Evolutionary conservation across 2,797 vertebrate genomes (phyloP).

Genomic region (Leuciscus waleckii): DNA sequence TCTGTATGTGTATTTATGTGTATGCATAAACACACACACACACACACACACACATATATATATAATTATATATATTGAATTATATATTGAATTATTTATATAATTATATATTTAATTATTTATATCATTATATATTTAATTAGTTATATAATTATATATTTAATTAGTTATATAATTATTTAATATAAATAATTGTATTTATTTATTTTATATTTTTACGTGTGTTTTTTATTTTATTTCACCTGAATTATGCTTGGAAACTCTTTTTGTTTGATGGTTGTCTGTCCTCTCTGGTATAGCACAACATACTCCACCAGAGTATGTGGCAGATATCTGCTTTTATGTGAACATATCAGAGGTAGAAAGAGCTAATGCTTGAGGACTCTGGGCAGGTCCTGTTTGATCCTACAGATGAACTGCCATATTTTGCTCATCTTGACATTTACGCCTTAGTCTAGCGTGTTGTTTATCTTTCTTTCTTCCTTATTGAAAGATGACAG

Average conservation of each 20-base stretch:
- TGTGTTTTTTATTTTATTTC: too few relatives aligned
- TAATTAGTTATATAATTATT: too few relatives aligned
- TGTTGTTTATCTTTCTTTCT: slow-evolving; percentile 40
- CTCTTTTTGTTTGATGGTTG: not conserved
- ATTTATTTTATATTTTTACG: not conserved
- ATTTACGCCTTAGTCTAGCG: slow-evolving; percentile 27
- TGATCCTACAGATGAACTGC: slow-evolving; percentile 47
- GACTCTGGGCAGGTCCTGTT: slow-evolving; percentile 29
- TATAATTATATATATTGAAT: too few relatives aligned
- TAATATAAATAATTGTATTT: not conserved
- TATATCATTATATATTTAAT: too few relatives aligned
- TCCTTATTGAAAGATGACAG: slow-evolving; percentile 66
- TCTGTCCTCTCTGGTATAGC: not conserved
- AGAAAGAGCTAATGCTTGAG: slow-evolving; percentile 16
- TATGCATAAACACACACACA: too few relatives aligned
- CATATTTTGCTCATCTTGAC: slow-evolving; percentile 36
- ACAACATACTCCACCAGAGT: not conserved
- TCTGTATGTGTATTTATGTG: too few relatives aligned
- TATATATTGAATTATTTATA: too few relatives aligned
- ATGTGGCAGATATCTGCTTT: slow-evolving; percentile 14
- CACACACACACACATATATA: too few relatives aligned
- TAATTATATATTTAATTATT: too few relatives aligned
- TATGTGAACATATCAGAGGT: slow-evolving; percentile 21
- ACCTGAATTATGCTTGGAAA: not conserved
- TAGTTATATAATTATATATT: too few relatives aligned